These are phyloP conservation scores for Clanis bilineata DNA, from an alignment of 2,888 invertebrate species.

Conservation along the genomic window DNA sequence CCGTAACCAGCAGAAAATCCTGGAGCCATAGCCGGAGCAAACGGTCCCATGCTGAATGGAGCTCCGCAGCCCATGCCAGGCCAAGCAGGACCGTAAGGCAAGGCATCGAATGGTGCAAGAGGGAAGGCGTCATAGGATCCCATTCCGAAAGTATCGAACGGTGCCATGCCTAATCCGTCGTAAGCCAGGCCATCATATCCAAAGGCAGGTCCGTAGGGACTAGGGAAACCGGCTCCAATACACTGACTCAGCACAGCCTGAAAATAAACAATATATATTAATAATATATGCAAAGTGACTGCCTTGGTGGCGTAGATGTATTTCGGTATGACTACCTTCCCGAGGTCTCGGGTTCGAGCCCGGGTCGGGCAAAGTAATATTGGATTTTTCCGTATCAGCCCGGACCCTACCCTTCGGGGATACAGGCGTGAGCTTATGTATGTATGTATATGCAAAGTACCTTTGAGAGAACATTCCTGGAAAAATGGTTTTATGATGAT, in stretches of 20 bases:
- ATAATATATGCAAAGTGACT: too few species aligned
- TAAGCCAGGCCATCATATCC: conserved; percentile 13
- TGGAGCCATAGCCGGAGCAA: neutral
- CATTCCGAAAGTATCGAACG: conserved; percentile 4
- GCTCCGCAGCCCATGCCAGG: neutral
- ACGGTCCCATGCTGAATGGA: neutral
- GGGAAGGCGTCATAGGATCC: neutral
- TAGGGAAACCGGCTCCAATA: neutral
- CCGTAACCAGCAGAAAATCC: neutral
- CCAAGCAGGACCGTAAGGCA: neutral
- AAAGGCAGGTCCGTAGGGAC: conserved; percentile 4
- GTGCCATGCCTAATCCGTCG: conserved; percentile 2
- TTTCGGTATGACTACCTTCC: too few species aligned
- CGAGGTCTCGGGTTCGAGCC: too few species aligned
- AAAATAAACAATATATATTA: neutral
- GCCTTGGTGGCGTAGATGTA: too few species aligned
- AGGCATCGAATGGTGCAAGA: conserved; percentile 1
- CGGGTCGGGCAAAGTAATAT: too few species aligned
- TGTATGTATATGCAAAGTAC: too few species aligned
- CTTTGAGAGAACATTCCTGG: too few species aligned
- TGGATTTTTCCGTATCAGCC: too few species aligned
- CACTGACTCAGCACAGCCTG: conserved; percentile 15
- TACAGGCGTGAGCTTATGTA: too few species aligned
- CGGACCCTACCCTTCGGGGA: too few species aligned
- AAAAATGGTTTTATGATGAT: too few species aligned